phyloP scores from a whole-genome alignment of 2,888 invertebrate genomes.

The Globia sparganii region DNA sequence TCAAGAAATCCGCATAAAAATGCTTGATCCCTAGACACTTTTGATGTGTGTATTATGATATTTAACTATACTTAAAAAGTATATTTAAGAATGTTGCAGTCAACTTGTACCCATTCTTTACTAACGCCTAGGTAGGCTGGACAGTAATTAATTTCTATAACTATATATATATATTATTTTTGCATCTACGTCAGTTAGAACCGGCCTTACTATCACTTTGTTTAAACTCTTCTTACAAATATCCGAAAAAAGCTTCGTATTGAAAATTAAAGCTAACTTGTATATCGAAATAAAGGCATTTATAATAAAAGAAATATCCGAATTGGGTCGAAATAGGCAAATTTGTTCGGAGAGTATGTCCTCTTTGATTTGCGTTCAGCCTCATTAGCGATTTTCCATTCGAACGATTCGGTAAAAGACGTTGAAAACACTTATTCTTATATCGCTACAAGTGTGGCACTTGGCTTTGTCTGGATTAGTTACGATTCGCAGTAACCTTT shows the following conservation, averaged over 20 bases:
- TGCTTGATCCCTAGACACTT: too few species aligned
- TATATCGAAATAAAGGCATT: conserved; percentile 36
- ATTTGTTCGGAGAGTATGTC: conserved; percentile 74
- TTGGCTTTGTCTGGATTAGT: conserved; percentile 8
- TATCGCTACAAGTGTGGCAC: conserved; percentile 65
- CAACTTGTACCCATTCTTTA: neutral
- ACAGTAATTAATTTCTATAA: too few species aligned
- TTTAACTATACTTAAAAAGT: neutral
- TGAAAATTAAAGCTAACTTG: conserved; percentile 18
- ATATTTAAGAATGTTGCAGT: neutral
- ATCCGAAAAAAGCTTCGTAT: conserved; percentile 3
- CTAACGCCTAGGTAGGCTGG: too few species aligned
- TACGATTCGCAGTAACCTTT: neutral
- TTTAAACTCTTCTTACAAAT: neutral
- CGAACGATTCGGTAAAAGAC: conserved; percentile 75
- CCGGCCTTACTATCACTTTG: neutral
- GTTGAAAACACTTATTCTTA: conserved; percentile 72
- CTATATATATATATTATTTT: neutral
- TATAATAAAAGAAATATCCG: conserved; percentile 62
- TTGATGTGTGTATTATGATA: too few species aligned
- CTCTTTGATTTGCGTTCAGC: conserved; percentile 79
- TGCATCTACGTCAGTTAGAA: neutral
- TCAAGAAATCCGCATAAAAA: too few species aligned
- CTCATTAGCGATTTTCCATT: conserved; percentile 87
- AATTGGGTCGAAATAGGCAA: conserved; percentile 73